Percentiles rank a stretch among this genome's conserved stretches.
Conservation (phyloP, 2,888 invertebrate genomes). For the Epinotia brunnichana region DNA sequence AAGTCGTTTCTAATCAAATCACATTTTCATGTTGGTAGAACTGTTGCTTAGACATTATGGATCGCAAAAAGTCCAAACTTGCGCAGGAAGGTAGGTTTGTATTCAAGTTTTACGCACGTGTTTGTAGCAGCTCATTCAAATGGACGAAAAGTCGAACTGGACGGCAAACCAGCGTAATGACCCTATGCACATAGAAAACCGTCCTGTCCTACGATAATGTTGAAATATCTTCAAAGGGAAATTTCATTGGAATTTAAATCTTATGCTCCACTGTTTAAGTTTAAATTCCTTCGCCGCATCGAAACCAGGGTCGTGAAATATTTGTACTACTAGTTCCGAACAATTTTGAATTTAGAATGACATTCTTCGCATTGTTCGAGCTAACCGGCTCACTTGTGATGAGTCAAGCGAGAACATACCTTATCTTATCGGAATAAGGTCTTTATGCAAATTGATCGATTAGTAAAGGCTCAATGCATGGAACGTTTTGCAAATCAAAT, state of each 20-base stretch:
- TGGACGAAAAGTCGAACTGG: too few relatives aligned
- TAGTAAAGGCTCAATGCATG: slow-evolving; percentile 34
- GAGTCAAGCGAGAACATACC: not conserved
- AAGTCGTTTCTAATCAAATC: too few relatives aligned
- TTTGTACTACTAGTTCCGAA: slow-evolving; percentile 43
- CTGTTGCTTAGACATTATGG: too few relatives aligned
- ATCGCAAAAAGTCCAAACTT: too few relatives aligned
- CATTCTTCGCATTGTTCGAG: slow-evolving; percentile 36
- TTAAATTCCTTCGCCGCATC: not conserved
- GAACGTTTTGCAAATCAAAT: slow-evolving; percentile 19
- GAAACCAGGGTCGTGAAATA: slow-evolving; percentile 37
- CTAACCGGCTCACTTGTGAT: slow-evolving; percentile 10
- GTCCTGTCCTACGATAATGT: slow-evolving; percentile 42
- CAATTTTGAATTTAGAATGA: slow-evolving; percentile 41
- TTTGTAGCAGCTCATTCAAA: too few relatives aligned
- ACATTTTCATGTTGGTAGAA: too few relatives aligned
- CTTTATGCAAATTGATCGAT: not conserved
- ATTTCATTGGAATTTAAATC: slow-evolving; percentile 7
- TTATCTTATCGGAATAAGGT: not conserved
- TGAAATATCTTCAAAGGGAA: slow-evolving; percentile 33
- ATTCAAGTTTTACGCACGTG: too few relatives aligned
- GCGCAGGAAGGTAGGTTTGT: too few relatives aligned
- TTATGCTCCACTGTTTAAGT: not conserved
- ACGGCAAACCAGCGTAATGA: too few relatives aligned
- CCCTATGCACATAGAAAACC: slow-evolving; percentile 43